These are phyloP conservation scores for Nesidiocoris tenuis DNA, from an alignment of 2,888 invertebrate genomes.

Conservation along the genomic window DNA sequence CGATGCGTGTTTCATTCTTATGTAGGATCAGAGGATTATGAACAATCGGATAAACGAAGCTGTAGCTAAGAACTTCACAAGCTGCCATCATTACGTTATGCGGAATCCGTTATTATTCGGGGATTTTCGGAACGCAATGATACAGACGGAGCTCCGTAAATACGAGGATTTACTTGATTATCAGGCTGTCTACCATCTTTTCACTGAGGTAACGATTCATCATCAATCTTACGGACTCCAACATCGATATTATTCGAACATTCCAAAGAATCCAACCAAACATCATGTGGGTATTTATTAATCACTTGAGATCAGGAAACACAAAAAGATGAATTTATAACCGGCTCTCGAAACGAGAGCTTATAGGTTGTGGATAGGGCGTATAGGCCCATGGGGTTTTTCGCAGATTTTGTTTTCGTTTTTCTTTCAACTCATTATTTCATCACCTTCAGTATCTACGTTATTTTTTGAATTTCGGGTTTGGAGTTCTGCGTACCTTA, in stretches of 20 bases:
- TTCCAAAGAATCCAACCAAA: neutral
- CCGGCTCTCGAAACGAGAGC: too few species aligned
- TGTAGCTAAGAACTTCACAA: slow-evolving; percentile 52
- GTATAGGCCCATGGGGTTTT: too few species aligned
- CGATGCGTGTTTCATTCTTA: too few species aligned
- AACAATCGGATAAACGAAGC: slow-evolving; percentile 1
- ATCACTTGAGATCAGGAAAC: too few species aligned
- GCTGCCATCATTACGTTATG: slow-evolving; percentile 69
- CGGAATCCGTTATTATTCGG: slow-evolving; percentile 84
- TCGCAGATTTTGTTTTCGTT: too few species aligned
- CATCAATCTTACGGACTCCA: neutral
- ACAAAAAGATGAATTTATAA: too few species aligned
- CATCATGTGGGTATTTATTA: too few species aligned
- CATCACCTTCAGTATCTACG: too few species aligned
- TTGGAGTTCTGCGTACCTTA: too few species aligned
- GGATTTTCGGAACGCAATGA: slow-evolving; percentile 82
- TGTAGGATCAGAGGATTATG: slow-evolving; percentile 37
- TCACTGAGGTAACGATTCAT: slow-evolving; percentile 54
- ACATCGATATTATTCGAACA: neutral
- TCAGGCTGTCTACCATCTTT: slow-evolving; percentile 81
- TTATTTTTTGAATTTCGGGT: too few species aligned
- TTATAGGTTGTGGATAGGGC: too few species aligned
- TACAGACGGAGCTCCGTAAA: slow-evolving; percentile 73
- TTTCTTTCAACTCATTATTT: too few species aligned
- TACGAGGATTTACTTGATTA: slow-evolving; percentile 91